Conservation (phyloP, 2,888 invertebrate genomes). For the Trileptium ribeirensis region DNA sequence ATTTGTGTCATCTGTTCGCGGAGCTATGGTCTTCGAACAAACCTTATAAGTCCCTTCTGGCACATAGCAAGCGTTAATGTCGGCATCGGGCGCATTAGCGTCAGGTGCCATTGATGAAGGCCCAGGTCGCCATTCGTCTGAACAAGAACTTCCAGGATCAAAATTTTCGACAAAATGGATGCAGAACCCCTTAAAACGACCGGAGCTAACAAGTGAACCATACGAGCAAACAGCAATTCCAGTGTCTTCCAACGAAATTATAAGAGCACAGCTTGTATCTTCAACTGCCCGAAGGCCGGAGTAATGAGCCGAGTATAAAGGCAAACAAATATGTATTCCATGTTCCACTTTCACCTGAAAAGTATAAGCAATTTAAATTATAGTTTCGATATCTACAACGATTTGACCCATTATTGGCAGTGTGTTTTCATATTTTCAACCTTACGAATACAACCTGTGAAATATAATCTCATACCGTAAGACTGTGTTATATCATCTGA, state of each 20-base stretch:
- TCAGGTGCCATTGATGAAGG: neutral
- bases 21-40: slow-evolving; percentile 60
- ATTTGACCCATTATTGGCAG: no score
- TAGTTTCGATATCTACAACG: no score
- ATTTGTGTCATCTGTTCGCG: slow-evolving; percentile 53
- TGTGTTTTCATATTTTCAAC: no score
- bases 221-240: slow-evolving; percentile 88
- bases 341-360: slow-evolving; percentile 39
- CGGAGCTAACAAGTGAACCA: slow-evolving; percentile 89
- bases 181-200: slow-evolving; percentile 68
- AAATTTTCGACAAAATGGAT: slow-evolving; percentile 87
- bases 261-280: slow-evolving; percentile 73
- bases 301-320: slow-evolving; percentile 35
- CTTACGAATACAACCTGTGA: no score
- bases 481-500: no score
- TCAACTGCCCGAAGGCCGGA: slow-evolving; percentile 4
- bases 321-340: slow-evolving; percentile 48
- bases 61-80: slow-evolving; percentile 70
- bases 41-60: slow-evolving; percentile 98
- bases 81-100: slow-evolving; percentile 19
- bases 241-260: slow-evolving; percentile 90
- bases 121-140: slow-evolving; percentile 46
- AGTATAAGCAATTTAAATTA: no score
- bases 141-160: slow-evolving; percentile 52
- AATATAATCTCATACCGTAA: no score